These are phyloP conservation scores for Pristionchus exspectatus DNA, from an alignment of 2,888 invertebrate species.

Conservation along the genomic window DNA sequence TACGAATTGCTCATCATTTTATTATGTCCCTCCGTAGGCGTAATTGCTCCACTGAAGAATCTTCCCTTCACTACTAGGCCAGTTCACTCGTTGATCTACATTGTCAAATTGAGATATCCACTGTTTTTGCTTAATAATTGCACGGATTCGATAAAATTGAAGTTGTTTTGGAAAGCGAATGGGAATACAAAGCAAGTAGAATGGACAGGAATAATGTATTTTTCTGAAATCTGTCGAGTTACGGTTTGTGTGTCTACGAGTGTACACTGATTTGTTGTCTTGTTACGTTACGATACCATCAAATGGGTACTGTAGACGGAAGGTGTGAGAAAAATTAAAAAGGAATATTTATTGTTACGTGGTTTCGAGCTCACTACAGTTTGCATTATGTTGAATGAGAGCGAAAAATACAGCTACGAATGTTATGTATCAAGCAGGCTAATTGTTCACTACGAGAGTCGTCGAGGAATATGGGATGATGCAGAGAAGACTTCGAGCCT, in stretches of 20 bases:
- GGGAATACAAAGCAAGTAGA: not conserved
- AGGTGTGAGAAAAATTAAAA: no score
- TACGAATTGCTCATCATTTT: constrained; percentile 21
- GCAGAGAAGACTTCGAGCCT: no score
- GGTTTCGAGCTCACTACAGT: no score
- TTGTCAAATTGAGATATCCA: constrained; percentile 33
- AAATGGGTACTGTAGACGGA: no score
- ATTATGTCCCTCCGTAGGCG: not conserved
- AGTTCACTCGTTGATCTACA: constrained; percentile 35
- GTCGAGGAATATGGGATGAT: no score
- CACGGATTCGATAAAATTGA: constrained; percentile 36
- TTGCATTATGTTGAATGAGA: no score
- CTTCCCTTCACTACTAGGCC: constrained; percentile 30
- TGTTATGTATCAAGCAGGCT: not conserved
- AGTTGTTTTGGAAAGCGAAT: not conserved
- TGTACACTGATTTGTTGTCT: no score
- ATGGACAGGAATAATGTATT: not conserved
- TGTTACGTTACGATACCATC: no score
- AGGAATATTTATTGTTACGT: no score
- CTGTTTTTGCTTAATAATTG: constrained; percentile 25
- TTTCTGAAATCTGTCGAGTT: no score
- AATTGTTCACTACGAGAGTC: not conserved
- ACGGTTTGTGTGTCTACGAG: no score
- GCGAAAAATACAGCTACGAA: no score
- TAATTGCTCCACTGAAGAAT: not conserved